Conservation (phyloP, 2,888 invertebrate genomes). For the Pristionchus entomophagus region DNA sequence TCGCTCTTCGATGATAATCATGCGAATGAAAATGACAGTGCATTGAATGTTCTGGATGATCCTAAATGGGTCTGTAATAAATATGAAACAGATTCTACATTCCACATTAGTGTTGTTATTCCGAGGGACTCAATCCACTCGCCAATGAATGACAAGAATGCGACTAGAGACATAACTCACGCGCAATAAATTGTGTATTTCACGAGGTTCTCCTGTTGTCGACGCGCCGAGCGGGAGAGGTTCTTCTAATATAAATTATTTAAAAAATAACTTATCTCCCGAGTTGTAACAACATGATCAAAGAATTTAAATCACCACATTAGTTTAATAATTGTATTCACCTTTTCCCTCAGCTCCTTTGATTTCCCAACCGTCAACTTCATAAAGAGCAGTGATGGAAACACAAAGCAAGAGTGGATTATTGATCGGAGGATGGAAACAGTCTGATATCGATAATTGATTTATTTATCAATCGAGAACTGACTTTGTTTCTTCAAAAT, state of each 20-base stretch:
- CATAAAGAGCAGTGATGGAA: not conserved
- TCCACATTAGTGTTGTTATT: not conserved
- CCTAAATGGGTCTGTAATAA: not conserved
- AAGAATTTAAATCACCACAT: not conserved
- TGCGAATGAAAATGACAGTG: slow-evolving; percentile 8
- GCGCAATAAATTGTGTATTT: not conserved
- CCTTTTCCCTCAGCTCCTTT: not conserved
- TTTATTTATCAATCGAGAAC: not conserved
- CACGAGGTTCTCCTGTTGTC: not conserved
- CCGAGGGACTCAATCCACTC: not conserved
- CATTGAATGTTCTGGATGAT: not conserved
- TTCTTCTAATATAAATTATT: not conserved
- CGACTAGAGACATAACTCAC: not conserved
- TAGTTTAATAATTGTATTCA: not conserved
- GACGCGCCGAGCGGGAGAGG: not conserved
- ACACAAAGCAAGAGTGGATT: not conserved
- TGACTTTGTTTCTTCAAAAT: not conserved
- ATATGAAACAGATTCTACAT: not conserved
- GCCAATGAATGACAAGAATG: not conserved
- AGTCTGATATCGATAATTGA: too few species aligned
- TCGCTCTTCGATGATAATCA: not conserved
- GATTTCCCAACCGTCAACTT: not conserved
- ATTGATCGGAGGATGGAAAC: not conserved
- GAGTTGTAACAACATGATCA: too few species aligned
- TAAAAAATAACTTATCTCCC: not conserved